Conservation (phyloP, 2,113 vertebrate genomes). For the Leiothrix lutea region DNA sequence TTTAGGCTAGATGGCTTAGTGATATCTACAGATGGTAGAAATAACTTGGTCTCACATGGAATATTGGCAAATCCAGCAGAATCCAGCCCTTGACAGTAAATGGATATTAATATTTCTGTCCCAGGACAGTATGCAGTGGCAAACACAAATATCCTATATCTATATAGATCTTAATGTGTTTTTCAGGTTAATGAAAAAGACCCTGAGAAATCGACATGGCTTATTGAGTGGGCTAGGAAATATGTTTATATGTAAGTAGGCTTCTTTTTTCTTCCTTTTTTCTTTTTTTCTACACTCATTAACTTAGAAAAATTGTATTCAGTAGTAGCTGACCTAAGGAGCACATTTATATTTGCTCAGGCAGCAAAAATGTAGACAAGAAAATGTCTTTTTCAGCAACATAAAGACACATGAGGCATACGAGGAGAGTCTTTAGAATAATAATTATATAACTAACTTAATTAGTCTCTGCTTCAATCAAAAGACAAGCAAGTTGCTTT, state of each 20-base stretch:
- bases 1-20: neutral
- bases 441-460: slow-evolving; percentile 43
- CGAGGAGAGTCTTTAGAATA: neutral
- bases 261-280: neutral
- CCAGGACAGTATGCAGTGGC: neutral
- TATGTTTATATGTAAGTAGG: neutral
- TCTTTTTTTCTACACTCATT: neutral
- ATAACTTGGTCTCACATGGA: neutral
- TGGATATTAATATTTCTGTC: neutral
- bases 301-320: slow-evolving; percentile 16
- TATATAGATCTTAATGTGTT: neutral
- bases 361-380: slow-evolving; percentile 32
- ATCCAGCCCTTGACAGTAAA: neutral
- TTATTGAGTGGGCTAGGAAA: neutral
- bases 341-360: slow-evolving; percentile 44
- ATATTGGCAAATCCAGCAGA: neutral
- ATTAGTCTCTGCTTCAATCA: slow-evolving; percentile 18
- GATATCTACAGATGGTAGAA: neutral
- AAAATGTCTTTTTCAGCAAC: slow-evolving; percentile 34
- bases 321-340: slow-evolving; percentile 23
- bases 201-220: neutral
- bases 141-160: neutral
- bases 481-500: neutral
- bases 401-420: slow-evolving; percentile 55
- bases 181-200: neutral